A percentile compares a stretch with the other conserved stretches of the same genome.
Conservation (phyloP, 2,888 invertebrate genomes). For the Ennomos quercinarius region DNA sequence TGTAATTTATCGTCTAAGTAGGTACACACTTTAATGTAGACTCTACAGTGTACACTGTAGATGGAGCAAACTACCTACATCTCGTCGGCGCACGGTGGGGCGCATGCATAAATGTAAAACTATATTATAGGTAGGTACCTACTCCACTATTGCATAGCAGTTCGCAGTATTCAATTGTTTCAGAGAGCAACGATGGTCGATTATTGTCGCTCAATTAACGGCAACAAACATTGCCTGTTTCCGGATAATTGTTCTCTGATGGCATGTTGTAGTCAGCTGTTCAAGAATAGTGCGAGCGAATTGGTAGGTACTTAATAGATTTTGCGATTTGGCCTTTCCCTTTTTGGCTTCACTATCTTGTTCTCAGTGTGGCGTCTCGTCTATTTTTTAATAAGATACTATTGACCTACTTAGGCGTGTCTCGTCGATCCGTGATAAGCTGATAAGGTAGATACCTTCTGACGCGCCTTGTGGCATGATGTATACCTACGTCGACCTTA, state of each 20-base stretch:
- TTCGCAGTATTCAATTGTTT: conserved; percentile 53
- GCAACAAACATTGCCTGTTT: conserved; percentile 34
- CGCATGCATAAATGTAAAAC: too few relatives aligned
- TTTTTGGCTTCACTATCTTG: too few relatives aligned
- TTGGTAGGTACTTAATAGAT: too few relatives aligned
- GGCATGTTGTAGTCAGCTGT: neutral
- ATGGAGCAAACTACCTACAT: too few relatives aligned
- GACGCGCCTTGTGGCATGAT: conserved; percentile 19
- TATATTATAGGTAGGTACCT: neutral
- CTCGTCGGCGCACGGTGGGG: too few relatives aligned
- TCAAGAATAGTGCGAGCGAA: neutral
- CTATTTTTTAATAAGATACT: neutral
- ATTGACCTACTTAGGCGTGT: conserved; percentile 28
- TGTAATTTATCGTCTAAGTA: too few relatives aligned
- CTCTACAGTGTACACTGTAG: too few relatives aligned
- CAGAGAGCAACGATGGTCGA: conserved; percentile 57
- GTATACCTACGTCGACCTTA: conserved; percentile 8
- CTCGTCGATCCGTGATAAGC: conserved; percentile 19
- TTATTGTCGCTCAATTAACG: conserved; percentile 50
- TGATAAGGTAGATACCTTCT: conserved; percentile 7
- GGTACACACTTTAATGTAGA: too few relatives aligned
- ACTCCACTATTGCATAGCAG: conserved; percentile 36
- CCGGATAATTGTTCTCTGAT: conserved; percentile 29
- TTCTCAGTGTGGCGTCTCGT: too few relatives aligned
- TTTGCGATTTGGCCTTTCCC: too few relatives aligned